Evolutionary conservation across 30 jellyfish, hydroid and myxozoan species (phyloP).

Genomic region (Aurelia sp.): DNA sequence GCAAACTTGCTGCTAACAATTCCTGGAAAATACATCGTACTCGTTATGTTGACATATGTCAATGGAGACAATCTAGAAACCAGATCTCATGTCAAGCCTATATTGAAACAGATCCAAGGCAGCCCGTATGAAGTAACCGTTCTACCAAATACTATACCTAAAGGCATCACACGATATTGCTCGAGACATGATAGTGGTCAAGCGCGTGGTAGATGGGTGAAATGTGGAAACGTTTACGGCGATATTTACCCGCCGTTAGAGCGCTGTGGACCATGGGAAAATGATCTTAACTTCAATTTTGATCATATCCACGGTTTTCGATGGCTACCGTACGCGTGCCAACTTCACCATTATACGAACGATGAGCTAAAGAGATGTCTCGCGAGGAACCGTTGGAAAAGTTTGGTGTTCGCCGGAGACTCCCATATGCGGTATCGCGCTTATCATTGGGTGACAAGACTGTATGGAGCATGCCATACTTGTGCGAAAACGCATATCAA

Average conservation of each 20-base stretch:
- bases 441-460: slow-evolving; percentile 96
- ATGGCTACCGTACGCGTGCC: slow-evolving; percentile 97
- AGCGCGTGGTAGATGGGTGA: slow-evolving; percentile 91
- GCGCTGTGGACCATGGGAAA: slow-evolving; percentile 97
- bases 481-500: slow-evolving; percentile 95
- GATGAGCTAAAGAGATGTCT: slow-evolving; percentile 88
- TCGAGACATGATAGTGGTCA: slow-evolving; percentile 76
- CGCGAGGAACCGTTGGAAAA: slow-evolving; percentile 81
- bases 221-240: slow-evolving; percentile 85
- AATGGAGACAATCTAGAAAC: slow-evolving; percentile 76
- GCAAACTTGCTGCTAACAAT: slow-evolving; percentile 78
- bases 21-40: slow-evolving; percentile 73
- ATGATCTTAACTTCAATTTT: slow-evolving; percentile 73
- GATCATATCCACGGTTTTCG: slow-evolving; percentile 88
- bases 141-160: slow-evolving; percentile 53
- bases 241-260: slow-evolving; percentile 80
- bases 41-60: slow-evolving; percentile 82
- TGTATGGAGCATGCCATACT: slow-evolving; percentile 92
- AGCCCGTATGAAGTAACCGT: slow-evolving; percentile 78
- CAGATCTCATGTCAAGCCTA: slow-evolving; percentile 77
- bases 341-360: slow-evolving; percentile 88
- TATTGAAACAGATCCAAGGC: slow-evolving; percentile 77
- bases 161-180: slow-evolving; percentile 76
- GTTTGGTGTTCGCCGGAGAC: slow-evolving; percentile 95
- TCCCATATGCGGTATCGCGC: slow-evolving; percentile 98